These are phyloP conservation scores for Urechis unicinctus DNA, from an alignment of 2,888 invertebrate species.

Conservation along the genomic window DNA sequence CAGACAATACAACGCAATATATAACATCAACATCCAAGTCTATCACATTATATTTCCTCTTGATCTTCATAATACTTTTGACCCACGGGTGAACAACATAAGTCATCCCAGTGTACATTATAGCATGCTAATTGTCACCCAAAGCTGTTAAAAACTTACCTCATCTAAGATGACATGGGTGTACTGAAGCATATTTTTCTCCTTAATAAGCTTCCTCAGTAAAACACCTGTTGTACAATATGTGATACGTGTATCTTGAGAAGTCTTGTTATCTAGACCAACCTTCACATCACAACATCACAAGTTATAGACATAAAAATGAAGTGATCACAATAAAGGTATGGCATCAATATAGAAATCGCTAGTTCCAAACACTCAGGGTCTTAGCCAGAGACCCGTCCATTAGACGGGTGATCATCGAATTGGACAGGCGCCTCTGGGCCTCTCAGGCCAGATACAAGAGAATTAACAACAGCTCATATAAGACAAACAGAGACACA, in stretches of 20 bases:
- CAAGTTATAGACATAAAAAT: neutral
- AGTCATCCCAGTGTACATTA: neutral
- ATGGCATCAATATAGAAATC: neutral
- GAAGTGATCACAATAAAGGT: neutral
- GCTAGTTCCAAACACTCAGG: too few relatives aligned
- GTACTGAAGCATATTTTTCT: slow-evolving; percentile 68
- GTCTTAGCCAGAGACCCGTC: too few relatives aligned
- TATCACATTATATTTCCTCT: too few relatives aligned
- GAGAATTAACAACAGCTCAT: too few relatives aligned
- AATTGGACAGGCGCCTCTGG: too few relatives aligned
- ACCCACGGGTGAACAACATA: too few relatives aligned
- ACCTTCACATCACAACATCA: slow-evolving; percentile 26
- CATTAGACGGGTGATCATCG: too few relatives aligned
- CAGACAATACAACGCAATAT: too few relatives aligned
- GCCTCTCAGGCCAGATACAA: too few relatives aligned
- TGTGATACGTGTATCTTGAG: slow-evolving; percentile 66
- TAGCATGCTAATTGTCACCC: neutral
- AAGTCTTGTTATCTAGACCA: slow-evolving; percentile 17
- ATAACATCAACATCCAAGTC: too few relatives aligned
- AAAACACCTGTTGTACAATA: slow-evolving; percentile 87
- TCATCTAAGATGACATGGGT: slow-evolving; percentile 90
- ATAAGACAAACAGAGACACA: too few relatives aligned
- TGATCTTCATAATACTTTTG: too few relatives aligned
- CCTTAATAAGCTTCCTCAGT: slow-evolving; percentile 68
- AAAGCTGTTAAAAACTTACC: slow-evolving; percentile 28